Evolutionary conservation across 2,888 invertebrate species (phyloP).

Genomic region (Xanthia icteritia): DNA sequence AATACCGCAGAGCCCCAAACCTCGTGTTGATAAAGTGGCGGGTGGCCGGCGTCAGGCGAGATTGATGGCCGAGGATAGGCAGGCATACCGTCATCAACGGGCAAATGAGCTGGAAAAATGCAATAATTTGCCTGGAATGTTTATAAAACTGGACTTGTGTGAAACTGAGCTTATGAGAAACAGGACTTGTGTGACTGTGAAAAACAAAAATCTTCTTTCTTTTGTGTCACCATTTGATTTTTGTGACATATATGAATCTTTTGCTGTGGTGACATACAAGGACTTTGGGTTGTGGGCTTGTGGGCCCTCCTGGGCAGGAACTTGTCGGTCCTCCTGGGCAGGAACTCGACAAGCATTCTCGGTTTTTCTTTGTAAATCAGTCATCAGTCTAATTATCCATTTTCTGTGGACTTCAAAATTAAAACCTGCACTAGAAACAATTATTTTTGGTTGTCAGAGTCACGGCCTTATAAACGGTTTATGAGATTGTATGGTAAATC

Average conservation of each 20-base stretch:
- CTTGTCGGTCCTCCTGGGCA: neutral
- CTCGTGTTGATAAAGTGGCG: conserved; percentile 52
- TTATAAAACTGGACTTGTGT: conserved; percentile 7
- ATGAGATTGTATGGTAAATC: conserved; percentile 30
- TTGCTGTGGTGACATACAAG: neutral
- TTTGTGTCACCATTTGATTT: neutral
- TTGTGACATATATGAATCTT: no score
- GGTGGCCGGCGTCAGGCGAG: conserved; percentile 22
- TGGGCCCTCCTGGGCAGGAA: neutral
- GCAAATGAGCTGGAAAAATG: conserved; percentile 37
- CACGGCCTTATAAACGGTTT: neutral
- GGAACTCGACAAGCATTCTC: neutral
- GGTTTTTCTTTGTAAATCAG: neutral
- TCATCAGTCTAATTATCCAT: neutral
- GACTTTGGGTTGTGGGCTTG: neutral
- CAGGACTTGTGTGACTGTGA: neutral
- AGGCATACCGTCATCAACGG: neutral
- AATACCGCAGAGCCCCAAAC: conserved; percentile 15
- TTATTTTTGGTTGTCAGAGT: neutral
- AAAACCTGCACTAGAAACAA: neutral
- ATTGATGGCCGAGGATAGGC: conserved; percentile 38
- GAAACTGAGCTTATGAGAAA: neutral
- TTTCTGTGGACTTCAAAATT: neutral
- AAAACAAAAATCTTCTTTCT: neutral
- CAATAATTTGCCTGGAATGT: conserved; percentile 1